phyloP scores from a whole-genome alignment of 2,113 vertebrate genomes.

The Smithornis capensis region DNA sequence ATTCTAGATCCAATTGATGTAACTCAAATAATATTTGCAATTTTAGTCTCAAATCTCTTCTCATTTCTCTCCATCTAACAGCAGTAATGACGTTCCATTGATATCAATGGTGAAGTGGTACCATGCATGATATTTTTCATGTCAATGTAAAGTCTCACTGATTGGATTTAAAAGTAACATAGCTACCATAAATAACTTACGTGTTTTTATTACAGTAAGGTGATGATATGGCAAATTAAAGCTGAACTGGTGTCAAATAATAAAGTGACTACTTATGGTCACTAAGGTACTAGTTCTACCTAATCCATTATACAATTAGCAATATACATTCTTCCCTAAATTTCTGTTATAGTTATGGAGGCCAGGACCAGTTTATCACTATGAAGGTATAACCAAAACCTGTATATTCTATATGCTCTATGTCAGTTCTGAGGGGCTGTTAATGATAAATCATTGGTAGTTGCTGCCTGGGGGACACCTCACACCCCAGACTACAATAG shows the following conservation, averaged over 20 bases:
- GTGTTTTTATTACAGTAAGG: background rate
- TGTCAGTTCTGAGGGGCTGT: too few species aligned
- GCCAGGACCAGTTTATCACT: too few species aligned
- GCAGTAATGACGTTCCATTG: background rate
- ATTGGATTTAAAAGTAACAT: background rate
- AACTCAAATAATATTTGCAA: background rate
- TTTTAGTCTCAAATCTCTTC: background rate
- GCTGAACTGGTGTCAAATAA: background rate
- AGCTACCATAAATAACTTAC: background rate
- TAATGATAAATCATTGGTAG: too few species aligned
- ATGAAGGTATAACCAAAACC: too few species aligned
- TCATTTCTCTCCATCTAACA: background rate
- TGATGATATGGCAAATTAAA: background rate
- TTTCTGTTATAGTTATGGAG: background rate
- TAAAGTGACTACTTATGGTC: background rate
- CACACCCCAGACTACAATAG: too few species aligned
- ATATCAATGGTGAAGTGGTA: background rate
- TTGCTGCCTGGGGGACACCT: too few species aligned
- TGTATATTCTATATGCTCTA: too few species aligned
- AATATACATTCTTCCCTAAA: background rate
- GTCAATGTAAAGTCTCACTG: background rate
- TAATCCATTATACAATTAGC: background rate
- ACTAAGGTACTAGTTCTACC: background rate
- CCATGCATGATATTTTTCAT: background rate
- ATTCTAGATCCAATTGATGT: background rate